Conservation (phyloP, 2,888 invertebrate genomes). For the Pheosia gnoma region DNA sequence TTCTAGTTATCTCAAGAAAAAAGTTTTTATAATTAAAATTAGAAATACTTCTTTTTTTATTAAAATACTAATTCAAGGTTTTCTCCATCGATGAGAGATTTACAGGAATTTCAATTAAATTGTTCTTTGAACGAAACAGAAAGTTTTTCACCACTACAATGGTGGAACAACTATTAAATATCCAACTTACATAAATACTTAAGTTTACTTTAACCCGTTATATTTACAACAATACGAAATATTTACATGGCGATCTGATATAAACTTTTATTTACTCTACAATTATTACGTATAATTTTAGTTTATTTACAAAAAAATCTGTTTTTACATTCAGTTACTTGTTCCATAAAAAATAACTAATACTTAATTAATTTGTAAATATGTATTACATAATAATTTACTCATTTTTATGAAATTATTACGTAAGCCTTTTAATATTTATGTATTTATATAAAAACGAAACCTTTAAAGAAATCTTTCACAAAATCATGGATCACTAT, state of each 20-base stretch:
- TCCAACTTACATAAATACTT: conserved; percentile 42
- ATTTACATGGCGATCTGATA: conserved; percentile 74
- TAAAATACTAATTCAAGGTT: too few relatives aligned
- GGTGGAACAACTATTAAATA: conserved; percentile 58
- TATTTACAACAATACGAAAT: conserved; percentile 75
- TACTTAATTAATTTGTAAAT: conserved; percentile 3
- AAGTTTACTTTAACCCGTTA: conserved; percentile 46
- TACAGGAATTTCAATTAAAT: conserved; percentile 39
- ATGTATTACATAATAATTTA: background rate
- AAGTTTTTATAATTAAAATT: too few relatives aligned
- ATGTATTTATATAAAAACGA: too few relatives aligned
- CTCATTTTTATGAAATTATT: background rate
- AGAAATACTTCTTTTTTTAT: too few relatives aligned
- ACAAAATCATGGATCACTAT: conserved; percentile 19
- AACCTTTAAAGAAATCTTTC: background rate
- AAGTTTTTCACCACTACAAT: conserved; percentile 66
- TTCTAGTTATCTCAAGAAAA: too few relatives aligned
- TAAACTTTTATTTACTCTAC: conserved; percentile 58
- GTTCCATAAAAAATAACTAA: conserved; percentile 20
- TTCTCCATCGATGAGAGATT: conserved; percentile 23
- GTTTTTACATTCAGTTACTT: conserved; percentile 35
- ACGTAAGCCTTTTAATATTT: background rate
- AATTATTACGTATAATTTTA: conserved; percentile 42
- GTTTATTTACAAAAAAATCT: conserved; percentile 43
- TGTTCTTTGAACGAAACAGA: conserved; percentile 76